These are phyloP conservation scores for Drosophila koepferae DNA, from an alignment of 2,888 invertebrate species.

Conservation along the genomic window DNA sequence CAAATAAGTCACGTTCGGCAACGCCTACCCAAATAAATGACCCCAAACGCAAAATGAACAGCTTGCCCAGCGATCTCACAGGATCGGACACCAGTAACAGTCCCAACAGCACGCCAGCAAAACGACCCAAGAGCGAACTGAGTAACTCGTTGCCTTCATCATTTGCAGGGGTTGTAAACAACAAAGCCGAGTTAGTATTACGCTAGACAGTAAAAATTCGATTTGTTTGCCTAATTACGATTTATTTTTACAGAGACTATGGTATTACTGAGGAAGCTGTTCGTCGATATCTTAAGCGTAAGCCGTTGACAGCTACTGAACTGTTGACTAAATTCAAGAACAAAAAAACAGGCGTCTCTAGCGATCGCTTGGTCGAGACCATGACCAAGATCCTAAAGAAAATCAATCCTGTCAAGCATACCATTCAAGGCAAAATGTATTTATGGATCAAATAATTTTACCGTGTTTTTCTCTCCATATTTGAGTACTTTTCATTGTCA, in stretches of 20 bases:
- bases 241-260: conserved; percentile 88
- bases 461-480: neutral
- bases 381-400: conserved; percentile 98
- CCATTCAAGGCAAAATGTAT: conserved; percentile 97
- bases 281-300: conserved; percentile 96
- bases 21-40: conserved; percentile 84
- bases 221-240: neutral
- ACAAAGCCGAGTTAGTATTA: conserved; percentile 83
- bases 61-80: conserved; percentile 84
- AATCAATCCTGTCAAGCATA: conserved; percentile 96
- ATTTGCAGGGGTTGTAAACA: conserved; percentile 83
- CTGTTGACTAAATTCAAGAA: conserved; percentile 97
- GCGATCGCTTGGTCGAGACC: conserved; percentile 95
- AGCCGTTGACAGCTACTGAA: conserved; percentile 99
- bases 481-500: neutral
- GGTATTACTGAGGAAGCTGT: conserved; percentile 98
- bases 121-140: conserved; percentile 81
- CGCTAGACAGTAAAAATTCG: neutral
- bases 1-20: conserved; percentile 84
- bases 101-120: conserved; percentile 84
- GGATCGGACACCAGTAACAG: conserved; percentile 85
- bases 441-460: conserved; percentile 89
- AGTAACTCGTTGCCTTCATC: conserved; percentile 82
- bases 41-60: conserved; percentile 82
- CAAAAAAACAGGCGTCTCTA: conserved; percentile 95